A percentile compares a stretch with the other conserved stretches of the same genome.
phyloP scores from a whole-genome alignment of 2,113 vertebrate species.

The Chunga burmeisteri region DNA sequence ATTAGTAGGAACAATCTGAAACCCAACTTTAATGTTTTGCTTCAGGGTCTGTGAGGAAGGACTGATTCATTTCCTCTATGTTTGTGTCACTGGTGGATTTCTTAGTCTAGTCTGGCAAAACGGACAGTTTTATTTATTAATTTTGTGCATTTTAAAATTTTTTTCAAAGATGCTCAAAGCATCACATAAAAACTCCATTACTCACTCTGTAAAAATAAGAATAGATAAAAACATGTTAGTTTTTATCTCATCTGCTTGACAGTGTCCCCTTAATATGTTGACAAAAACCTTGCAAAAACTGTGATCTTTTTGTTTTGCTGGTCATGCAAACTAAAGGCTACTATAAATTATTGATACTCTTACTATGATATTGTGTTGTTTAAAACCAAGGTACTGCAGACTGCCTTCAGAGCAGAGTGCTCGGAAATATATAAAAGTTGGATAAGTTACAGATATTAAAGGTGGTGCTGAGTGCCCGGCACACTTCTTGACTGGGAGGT shows the following conservation, averaged over 20 bases:
- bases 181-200: background rate
- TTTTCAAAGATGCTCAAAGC: background rate
- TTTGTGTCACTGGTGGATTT: background rate
- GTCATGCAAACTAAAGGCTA: background rate
- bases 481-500: background rate
- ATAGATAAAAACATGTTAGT: background rate
- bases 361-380: background rate
- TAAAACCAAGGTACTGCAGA: background rate
- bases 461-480: background rate
- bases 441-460: background rate
- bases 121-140: background rate
- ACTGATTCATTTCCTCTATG: background rate
- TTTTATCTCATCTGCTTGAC: constrained; percentile 40
- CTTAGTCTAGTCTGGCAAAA: background rate
- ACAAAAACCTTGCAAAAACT: background rate
- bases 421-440: background rate
- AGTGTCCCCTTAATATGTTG: constrained; percentile 57
- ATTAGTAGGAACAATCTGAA: constrained; percentile 5
- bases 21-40: background rate
- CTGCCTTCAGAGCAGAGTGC: background rate
- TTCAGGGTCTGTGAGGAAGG: background rate
- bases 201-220: background rate
- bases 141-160: background rate
- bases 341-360: background rate
- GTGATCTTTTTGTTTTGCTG: background rate